Conservation (phyloP, 2,888 invertebrate genomes). For the Zaprionus lineosus region DNA sequence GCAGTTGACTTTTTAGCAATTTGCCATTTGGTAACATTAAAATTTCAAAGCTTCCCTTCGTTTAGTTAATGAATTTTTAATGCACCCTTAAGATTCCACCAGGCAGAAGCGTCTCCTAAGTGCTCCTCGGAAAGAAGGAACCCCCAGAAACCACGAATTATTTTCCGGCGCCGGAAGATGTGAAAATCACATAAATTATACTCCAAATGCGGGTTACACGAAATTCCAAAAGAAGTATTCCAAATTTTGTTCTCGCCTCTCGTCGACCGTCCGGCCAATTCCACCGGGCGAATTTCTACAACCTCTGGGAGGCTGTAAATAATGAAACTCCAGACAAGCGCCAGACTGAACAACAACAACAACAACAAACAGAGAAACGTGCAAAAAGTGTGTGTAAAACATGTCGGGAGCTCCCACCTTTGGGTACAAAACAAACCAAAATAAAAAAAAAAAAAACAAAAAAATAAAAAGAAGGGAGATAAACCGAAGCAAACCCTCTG, state of each 20-base stretch:
- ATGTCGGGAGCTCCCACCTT: conserved; percentile 1
- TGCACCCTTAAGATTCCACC: conserved; percentile 31
- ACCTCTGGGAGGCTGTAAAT: conserved; percentile 68
- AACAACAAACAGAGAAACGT: conserved; percentile 33
- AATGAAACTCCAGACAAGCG: conserved; percentile 69
- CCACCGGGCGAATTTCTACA: too few relatives aligned
- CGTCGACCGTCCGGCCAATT: conserved; percentile 14
- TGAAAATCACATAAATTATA: conserved; percentile 54
- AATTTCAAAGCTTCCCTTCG: conserved; percentile 20
- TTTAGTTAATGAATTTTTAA: conserved; percentile 60
- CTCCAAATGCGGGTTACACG: conserved; percentile 27
- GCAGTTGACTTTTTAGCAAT: conserved; percentile 7
- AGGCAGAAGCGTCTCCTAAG: conserved; percentile 26
- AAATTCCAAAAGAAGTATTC: conserved; percentile 12
- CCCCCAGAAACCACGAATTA: background rate
- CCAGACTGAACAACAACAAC: conserved; percentile 64
- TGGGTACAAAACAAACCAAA: too few relatives aligned
- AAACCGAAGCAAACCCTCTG: conserved; percentile 7
- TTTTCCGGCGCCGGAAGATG: conserved; percentile 22
- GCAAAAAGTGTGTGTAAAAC: conserved; percentile 19
- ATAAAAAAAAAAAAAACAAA: conserved; percentile 7
- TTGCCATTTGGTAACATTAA: conserved; percentile 23
- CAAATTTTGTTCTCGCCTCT: background rate
- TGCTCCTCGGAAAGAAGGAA: conserved; percentile 13
- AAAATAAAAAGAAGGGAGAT: background rate